Evolutionary conservation across 2,888 invertebrate species (phyloP).

Genomic region (Nasonovia ribisnigri): DNA sequence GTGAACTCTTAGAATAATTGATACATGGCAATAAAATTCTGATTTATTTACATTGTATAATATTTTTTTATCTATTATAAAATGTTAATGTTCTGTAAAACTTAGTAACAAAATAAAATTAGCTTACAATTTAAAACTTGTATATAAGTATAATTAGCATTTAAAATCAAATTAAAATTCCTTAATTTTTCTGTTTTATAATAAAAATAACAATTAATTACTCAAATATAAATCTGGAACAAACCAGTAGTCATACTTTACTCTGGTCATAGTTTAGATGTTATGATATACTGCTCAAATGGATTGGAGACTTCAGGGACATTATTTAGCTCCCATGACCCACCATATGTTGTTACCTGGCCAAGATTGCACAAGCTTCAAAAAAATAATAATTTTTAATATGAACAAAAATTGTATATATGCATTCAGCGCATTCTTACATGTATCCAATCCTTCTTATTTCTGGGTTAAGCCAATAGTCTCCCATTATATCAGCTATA

Average conservation of each 20-base stretch:
- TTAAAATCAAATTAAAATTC: neutral
- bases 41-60: neutral
- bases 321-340: constrained; percentile 9
- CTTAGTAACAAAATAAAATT: neutral
- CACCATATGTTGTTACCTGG: constrained; percentile 1
- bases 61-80: neutral
- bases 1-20: neutral
- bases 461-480: neutral
- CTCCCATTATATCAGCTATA: neutral
- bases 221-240: neutral
- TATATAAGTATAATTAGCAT: neutral
- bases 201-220: neutral
- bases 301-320: constrained; percentile 16
- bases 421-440: neutral
- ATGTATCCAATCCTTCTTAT: neutral
- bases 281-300: neutral
- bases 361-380: neutral
- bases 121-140: neutral
- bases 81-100: neutral
- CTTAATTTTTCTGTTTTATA: neutral
- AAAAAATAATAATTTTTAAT: neutral
- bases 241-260: neutral
- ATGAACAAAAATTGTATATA: neutral
- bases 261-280: neutral
- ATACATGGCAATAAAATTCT: neutral